These are phyloP conservation scores for Champsocephalus esox DNA, from an alignment of 2,797 vertebrate species.

Conservation along the genomic window DNA sequence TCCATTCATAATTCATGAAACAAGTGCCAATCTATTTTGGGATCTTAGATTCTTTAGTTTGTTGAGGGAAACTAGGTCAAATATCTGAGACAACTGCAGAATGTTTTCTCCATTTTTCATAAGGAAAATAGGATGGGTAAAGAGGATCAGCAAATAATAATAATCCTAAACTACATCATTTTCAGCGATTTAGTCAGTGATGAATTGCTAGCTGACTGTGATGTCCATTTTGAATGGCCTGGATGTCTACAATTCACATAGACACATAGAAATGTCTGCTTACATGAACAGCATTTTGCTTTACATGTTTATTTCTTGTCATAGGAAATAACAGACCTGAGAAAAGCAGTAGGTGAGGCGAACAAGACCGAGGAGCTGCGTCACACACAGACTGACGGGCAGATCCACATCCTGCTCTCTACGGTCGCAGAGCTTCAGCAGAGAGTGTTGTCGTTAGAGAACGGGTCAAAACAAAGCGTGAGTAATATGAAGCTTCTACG, in stretches of 20 bases:
- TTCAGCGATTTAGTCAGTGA: constrained; percentile 6
- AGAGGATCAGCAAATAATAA: constrained; percentile 31
- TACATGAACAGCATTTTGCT: constrained; percentile 3
- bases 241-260: not conserved
- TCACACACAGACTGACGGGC: constrained; percentile 71
- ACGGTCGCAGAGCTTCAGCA: constrained; percentile 76
- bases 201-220: not conserved
- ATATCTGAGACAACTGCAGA: constrained; percentile 52
- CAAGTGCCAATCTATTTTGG: constrained; percentile 71
- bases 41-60: constrained; percentile 54
- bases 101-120: constrained; percentile 32
- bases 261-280: not conserved
- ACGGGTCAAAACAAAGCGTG: constrained; percentile 61
- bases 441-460: constrained; percentile 79
- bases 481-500: constrained; percentile 27
- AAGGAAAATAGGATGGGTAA: constrained; percentile 25
- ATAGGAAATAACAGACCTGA: constrained; percentile 78
- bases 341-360: constrained; percentile 70
- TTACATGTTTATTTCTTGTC: constrained; percentile 1
- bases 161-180: not conserved
- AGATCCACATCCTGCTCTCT: constrained; percentile 76
- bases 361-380: constrained; percentile 79
- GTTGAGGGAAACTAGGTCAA: constrained; percentile 67
- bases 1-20: constrained; percentile 76
- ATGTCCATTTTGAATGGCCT: not conserved